Evolutionary conservation across 2,113 vertebrate species (phyloP).

Genomic region (Cardinalis cardinalis): DNA sequence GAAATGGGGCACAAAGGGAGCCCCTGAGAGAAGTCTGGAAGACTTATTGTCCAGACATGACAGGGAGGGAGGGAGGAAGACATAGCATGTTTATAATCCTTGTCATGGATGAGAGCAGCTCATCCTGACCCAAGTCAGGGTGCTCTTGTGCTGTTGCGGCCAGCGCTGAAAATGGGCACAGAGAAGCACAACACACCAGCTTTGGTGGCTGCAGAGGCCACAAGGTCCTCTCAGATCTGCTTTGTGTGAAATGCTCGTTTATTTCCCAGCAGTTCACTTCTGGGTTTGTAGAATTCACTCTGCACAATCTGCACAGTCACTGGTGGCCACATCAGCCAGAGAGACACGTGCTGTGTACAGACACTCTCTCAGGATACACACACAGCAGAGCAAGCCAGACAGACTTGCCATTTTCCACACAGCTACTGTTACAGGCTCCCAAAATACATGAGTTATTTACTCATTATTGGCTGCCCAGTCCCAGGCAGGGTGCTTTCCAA

Average conservation of each 20-base stretch:
- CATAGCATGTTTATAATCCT: not conserved
- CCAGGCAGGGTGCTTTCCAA: not conserved
- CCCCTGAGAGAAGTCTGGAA: not conserved
- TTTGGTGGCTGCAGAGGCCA: not conserved
- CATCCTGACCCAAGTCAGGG: not conserved
- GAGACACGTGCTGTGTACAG: not conserved
- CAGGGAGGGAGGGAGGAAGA: not conserved
- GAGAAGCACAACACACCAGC: not conserved
- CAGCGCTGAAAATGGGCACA: not conserved
- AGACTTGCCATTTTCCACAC: not conserved
- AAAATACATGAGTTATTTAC: not conserved
- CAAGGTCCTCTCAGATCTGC: not conserved
- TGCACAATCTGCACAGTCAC: not conserved
- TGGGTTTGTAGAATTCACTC: not conserved
- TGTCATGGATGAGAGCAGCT: not conserved
- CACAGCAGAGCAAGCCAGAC: not conserved
- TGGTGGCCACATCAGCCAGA: not conserved
- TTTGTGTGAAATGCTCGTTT: rapidly evolving
- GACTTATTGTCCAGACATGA: not conserved
- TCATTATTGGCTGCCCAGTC: not conserved
- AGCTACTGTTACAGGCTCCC: conserved; percentile 19
- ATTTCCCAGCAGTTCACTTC: not conserved
- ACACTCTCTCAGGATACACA: not conserved
- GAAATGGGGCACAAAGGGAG: not conserved
- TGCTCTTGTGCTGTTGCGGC: not conserved